Percentiles rank a stretch among this genome's conserved stretches.
Evolutionary conservation across 2,797 vertebrate species (phyloP).

Genomic region (Acipenser ruthenus): DNA sequence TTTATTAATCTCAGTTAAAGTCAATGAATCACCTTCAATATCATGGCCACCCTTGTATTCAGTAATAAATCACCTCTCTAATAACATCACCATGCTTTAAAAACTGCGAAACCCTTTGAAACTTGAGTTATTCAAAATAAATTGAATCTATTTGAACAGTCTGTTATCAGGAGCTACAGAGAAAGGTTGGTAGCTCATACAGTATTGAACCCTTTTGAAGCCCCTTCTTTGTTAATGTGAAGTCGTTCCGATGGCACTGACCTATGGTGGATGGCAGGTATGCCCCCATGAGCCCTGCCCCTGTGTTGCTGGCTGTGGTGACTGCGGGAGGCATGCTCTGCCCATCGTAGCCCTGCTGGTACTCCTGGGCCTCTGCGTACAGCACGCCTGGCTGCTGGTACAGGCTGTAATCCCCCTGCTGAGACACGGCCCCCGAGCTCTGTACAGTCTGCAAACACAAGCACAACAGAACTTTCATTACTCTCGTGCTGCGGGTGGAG

Average conservation of each 20-base stretch:
- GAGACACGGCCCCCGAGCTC: slow-evolving; percentile 50
- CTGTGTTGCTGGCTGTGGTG: slow-evolving; percentile 39
- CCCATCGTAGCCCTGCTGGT: slow-evolving; percentile 41
- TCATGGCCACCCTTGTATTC: not conserved
- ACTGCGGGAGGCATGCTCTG: slow-evolving; percentile 37
- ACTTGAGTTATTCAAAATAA: no score
- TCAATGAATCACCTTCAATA: not conserved
- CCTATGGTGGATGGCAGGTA: slow-evolving; percentile 49
- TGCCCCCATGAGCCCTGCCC: slow-evolving; percentile 48
- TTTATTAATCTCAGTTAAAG: not conserved
- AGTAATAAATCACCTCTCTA: not conserved
- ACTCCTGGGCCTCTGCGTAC: slow-evolving; percentile 48
- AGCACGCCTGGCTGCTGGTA: slow-evolving; percentile 71
- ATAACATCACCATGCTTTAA: not conserved
- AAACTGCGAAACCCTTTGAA: no score
- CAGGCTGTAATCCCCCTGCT: slow-evolving; percentile 55
- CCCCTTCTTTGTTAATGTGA: not conserved
- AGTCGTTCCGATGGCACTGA: slow-evolving; percentile 29
- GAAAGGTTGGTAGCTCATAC: no score
- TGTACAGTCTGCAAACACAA: slow-evolving; percentile 50
- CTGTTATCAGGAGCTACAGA: no score
- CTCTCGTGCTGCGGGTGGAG: slow-evolving; percentile 18
- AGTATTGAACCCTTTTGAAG: not conserved
- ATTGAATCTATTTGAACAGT: no score
- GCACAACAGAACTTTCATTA: not conserved